Conservation (phyloP, 2,113 vertebrate species). For the Cololabis saira region DNA sequence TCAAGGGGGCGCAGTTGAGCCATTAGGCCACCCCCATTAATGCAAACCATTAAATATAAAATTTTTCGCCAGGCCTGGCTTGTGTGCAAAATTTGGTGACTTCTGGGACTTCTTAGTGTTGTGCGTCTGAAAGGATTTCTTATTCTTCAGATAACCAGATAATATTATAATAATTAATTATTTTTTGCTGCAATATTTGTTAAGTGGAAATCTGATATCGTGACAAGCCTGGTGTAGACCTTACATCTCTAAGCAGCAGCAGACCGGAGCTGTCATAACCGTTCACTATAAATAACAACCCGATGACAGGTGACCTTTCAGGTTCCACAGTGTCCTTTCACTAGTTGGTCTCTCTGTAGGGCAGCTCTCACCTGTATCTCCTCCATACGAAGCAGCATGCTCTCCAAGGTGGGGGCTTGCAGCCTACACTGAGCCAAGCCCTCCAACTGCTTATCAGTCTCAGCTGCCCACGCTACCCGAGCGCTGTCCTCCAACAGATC, state of each 20-base stretch:
- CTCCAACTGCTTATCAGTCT: conserved; percentile 61
- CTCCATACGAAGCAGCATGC: conserved; percentile 93
- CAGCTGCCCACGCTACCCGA: conserved; percentile 57
- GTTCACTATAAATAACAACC: conserved; percentile 50
- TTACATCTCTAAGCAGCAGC: conserved; percentile 30
- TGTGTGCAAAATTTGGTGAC: no score
- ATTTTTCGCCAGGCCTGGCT: no score
- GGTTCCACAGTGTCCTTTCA: conserved; percentile 30
- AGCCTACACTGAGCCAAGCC: conserved; percentile 27
- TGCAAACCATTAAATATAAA: no score
- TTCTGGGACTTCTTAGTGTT: no score
- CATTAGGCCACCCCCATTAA: no score
- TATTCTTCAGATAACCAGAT: neutral
- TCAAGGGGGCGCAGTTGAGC: no score
- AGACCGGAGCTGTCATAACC: conserved; percentile 36
- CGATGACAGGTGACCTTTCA: conserved; percentile 38
- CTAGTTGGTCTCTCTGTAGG: neutral
- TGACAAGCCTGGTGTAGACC: neutral
- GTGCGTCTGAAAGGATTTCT: no score
- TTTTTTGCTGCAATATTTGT: neutral
- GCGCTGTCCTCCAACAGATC: conserved; percentile 79
- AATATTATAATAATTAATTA: neutral
- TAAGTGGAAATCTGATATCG: neutral
- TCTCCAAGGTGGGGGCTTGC: conserved; percentile 81
- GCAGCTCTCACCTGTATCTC: conserved; percentile 90